phyloP scores from a whole-genome alignment of 2,797 vertebrate genomes.

The Cuculus canorus region DNA sequence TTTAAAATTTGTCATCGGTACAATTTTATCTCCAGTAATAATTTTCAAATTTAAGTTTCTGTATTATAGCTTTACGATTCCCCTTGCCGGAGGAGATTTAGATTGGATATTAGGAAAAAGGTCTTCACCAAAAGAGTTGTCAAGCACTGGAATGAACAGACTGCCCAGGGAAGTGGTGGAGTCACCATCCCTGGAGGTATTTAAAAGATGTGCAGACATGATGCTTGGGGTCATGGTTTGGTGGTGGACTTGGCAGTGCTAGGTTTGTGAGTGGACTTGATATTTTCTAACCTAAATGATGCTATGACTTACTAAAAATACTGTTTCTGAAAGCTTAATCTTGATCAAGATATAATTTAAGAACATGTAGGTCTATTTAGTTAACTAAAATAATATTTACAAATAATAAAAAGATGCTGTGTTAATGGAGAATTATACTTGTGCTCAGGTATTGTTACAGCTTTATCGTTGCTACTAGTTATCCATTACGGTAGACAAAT shows the following conservation, averaged over 20 bases:
- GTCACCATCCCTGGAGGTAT: too few species aligned
- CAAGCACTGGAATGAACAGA: too few species aligned
- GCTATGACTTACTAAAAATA: not conserved
- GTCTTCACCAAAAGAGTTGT: too few species aligned
- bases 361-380: not conserved
- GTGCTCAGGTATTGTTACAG: not conserved
- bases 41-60: not conserved
- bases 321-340: not conserved
- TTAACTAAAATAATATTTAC: not conserved
- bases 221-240: too few species aligned
- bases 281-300: too few species aligned
- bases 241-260: too few species aligned
- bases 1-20: constrained; percentile 15
- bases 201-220: too few species aligned
- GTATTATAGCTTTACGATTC: not conserved
- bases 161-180: too few species aligned
- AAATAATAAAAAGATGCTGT: not conserved
- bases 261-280: too few species aligned
- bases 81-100: too few species aligned
- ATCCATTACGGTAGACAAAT: not conserved
- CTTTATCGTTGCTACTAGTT: not conserved
- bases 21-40: not conserved
- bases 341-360: not conserved
- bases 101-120: too few species aligned
- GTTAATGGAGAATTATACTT: not conserved